Conservation (phyloP, 2,113 vertebrate genomes). For the Rhinolophus sinicus region DNA sequence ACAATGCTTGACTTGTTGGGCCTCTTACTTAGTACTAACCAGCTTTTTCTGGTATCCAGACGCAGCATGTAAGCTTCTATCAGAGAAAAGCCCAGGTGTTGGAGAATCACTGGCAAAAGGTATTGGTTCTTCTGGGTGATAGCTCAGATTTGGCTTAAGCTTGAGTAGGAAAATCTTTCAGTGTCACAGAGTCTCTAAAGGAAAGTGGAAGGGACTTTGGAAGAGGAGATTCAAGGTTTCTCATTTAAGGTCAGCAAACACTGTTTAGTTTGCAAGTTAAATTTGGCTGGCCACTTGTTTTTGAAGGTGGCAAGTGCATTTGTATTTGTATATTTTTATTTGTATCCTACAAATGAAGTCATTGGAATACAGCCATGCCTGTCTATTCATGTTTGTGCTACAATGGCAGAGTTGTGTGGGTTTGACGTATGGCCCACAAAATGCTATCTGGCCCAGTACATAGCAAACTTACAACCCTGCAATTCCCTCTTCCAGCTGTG, state of each 20-base stretch:
- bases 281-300: not conserved
- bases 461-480: not conserved
- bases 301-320: not conserved
- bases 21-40: not conserved
- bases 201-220: not conserved
- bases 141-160: not conserved
- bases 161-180: not conserved
- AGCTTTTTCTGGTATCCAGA: not conserved
- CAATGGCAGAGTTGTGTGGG: not conserved
- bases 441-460: not conserved
- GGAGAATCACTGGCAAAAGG: not conserved
- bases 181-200: not conserved
- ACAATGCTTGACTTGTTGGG: not conserved
- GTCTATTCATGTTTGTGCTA: not conserved
- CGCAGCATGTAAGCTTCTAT: not conserved
- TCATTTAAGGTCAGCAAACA: not conserved
- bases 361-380: not conserved
- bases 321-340: not conserved
- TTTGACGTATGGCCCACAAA: not conserved
- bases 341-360: not conserved
- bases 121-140: not conserved
- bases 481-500: not conserved
- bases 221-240: not conserved
- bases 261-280: not conserved
- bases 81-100: not conserved